Conservation (phyloP, 1,140 invertebrate genomes). For the Lepidurus apus region DNA sequence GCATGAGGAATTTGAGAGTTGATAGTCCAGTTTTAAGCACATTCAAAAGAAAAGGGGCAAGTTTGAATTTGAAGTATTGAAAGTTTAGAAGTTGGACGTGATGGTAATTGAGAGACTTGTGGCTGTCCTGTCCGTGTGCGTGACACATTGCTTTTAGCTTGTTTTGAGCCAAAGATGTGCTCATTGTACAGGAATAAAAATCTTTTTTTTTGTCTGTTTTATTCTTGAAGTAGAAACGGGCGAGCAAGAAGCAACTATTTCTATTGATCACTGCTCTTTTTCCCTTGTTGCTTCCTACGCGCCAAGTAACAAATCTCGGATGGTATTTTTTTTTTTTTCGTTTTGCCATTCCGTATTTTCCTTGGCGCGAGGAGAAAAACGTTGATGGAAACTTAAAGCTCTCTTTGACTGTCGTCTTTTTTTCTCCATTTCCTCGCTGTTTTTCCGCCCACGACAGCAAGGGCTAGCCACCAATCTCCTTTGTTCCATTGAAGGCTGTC, state of each 20-base stretch:
- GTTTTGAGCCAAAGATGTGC: no score
- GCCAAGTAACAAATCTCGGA: constrained; percentile 20
- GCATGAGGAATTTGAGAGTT: no score
- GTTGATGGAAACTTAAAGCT: constrained; percentile 21
- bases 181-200: no score
- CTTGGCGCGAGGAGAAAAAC: background rate
- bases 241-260: background rate
- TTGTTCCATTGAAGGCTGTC: constrained; percentile 16
- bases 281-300: constrained; percentile 17
- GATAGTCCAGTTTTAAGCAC: no score
- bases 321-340: background rate
- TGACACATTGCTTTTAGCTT: background rate
- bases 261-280: constrained; percentile 24
- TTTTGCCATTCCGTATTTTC: constrained; percentile 19
- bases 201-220: no score
- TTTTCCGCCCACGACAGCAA: constrained; percentile 11
- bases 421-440: background rate
- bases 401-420: constrained; percentile 12
- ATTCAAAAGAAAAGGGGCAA: no score
- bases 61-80: no score
- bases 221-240: background rate
- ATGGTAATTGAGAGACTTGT: background rate
- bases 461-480: constrained; percentile 9
- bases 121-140: background rate
- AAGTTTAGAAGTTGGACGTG: no score